Conservation (phyloP, 1,140 invertebrate species). For the Halyomorpha halys region DNA sequence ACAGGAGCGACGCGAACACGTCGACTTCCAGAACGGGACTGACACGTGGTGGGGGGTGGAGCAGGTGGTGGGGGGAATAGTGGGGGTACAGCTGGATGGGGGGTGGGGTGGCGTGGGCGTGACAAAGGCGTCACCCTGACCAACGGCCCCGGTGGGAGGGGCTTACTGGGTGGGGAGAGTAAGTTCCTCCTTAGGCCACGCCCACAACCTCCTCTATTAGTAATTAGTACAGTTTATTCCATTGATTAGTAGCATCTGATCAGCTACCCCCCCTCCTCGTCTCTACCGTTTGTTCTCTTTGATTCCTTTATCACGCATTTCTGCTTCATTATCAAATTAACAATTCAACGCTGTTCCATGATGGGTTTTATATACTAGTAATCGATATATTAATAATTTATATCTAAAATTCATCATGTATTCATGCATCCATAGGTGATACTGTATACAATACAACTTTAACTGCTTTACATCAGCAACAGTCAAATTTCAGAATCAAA, state of each 20-base stretch:
- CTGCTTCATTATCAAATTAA: no score
- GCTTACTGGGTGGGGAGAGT: background rate
- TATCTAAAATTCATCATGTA: no score
- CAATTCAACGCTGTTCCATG: no score
- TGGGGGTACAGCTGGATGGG: background rate
- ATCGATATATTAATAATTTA: no score
- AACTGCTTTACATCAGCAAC: no score
- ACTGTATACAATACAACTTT: no score
- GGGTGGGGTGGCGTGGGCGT: background rate
- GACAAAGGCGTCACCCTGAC: background rate
- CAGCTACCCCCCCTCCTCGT: background rate
- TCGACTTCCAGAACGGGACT: background rate
- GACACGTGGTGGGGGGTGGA: constrained; percentile 8
- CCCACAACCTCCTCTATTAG: constrained; percentile 1
- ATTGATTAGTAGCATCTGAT: constrained; percentile 6
- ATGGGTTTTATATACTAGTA: no score
- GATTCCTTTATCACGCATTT: no score
- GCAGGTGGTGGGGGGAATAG: background rate
- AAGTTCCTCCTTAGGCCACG: background rate
- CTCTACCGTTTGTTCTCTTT: no score
- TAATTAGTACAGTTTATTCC: constrained; percentile 12
- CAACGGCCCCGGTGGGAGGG: background rate
- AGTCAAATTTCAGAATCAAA: no score
- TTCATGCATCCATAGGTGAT: no score
- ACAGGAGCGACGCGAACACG: constrained; percentile 7